These are phyloP conservation scores for Xylophagus ater DNA, from an alignment of 2,888 invertebrate genomes.

Conservation along the genomic window DNA sequence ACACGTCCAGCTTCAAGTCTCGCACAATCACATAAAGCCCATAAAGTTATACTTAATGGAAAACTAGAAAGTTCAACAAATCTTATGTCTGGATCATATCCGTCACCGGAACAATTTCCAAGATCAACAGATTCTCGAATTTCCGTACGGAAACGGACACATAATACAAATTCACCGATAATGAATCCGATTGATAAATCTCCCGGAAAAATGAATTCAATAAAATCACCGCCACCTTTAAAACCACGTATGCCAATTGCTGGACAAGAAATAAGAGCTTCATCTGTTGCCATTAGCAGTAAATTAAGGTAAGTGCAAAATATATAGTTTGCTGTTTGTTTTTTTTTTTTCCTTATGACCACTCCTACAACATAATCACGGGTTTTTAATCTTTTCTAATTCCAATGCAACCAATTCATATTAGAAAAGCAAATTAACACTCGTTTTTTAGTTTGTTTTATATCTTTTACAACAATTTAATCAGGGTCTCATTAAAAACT, in stretches of 20 bases:
- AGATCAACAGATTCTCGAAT: constrained; percentile 16
- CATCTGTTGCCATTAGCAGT: constrained; percentile 19
- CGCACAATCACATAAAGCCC: constrained; percentile 25
- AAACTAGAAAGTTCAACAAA: constrained; percentile 16
- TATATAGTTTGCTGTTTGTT: too few relatives aligned
- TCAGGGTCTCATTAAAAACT: too few relatives aligned
- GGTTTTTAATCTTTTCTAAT: too few relatives aligned
- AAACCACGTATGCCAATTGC: constrained; percentile 30
- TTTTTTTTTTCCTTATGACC: too few relatives aligned
- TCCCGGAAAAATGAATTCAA: constrained; percentile 3
- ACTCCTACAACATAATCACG: too few relatives aligned
- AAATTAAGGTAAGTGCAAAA: constrained; percentile 29
- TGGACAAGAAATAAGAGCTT: constrained; percentile 19
- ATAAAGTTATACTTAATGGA: constrained; percentile 30
- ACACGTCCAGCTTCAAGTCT: constrained; percentile 24
- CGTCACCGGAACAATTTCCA: neutral
- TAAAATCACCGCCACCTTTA: constrained; percentile 31
- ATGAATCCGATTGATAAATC: constrained; percentile 28
- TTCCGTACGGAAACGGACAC: constrained; percentile 33
- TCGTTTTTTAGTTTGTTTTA: too few relatives aligned
- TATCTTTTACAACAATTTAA: too few relatives aligned
- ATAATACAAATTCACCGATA: constrained; percentile 29
- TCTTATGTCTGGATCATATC: neutral
- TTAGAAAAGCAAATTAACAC: too few relatives aligned
- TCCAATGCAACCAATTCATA: too few relatives aligned